These are phyloP conservation scores for Callinectes sapidus DNA, from an alignment of 2,888 invertebrate species.

Conservation along the genomic window DNA sequence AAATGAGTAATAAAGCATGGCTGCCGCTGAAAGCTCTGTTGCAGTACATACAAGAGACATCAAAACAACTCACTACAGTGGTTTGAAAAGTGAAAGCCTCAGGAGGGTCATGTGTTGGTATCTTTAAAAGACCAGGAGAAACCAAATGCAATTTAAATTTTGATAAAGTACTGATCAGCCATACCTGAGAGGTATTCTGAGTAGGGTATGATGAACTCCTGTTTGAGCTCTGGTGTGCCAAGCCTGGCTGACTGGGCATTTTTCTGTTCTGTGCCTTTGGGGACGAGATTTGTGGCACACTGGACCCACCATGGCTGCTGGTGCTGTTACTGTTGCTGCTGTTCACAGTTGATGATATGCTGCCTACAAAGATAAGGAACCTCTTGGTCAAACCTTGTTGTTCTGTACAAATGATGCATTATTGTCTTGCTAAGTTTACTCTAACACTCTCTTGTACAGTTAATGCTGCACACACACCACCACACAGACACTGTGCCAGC, in stretches of 20 bases:
- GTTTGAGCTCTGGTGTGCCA: slow-evolving; percentile 65
- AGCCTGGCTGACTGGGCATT: slow-evolving; percentile 60
- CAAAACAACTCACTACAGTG: slow-evolving; percentile 15
- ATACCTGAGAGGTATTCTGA: slow-evolving; percentile 65
- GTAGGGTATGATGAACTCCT: slow-evolving; percentile 62
- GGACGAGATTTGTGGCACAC: slow-evolving; percentile 67
- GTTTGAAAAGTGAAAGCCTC: slow-evolving; percentile 29
- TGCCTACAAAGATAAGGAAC: slow-evolving; percentile 52
- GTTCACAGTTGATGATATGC: slow-evolving; percentile 68
- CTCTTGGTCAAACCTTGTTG: slow-evolving; percentile 28
- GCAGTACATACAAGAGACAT: slow-evolving; percentile 18
- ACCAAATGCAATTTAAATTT: slow-evolving; percentile 13
- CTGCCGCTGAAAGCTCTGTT: neutral
- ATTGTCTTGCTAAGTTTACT: neutral
- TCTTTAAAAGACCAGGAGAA: slow-evolving; percentile 25
- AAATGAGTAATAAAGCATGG: neutral
- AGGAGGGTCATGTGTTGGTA: slow-evolving; percentile 7
- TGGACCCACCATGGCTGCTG: slow-evolving; percentile 53
- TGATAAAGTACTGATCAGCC: slow-evolving; percentile 24
- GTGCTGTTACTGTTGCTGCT: slow-evolving; percentile 60
- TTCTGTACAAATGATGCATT: neutral
- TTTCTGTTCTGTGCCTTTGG: slow-evolving; percentile 69
- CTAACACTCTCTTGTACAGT: neutral
- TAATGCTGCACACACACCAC: neutral
- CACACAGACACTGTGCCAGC: neutral